Evolutionary conservation across 2,113 vertebrate species (phyloP), one percentile per base, ranked within the genome.

Genomic region (Scatophagus argus): DNA sequence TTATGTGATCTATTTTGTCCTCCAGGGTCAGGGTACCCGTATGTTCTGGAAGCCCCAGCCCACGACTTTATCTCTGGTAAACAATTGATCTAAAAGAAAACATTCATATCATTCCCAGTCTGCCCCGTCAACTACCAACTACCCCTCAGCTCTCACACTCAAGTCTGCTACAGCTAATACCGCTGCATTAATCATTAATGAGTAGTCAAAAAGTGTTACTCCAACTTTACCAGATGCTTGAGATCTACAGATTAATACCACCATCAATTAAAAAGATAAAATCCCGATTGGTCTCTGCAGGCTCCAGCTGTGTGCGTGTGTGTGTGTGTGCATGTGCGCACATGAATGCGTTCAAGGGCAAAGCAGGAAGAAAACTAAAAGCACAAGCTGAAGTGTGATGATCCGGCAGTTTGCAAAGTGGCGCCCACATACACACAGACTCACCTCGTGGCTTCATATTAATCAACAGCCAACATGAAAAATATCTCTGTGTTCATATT

Each of bases 21-120:
- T 89, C 82, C 91, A 94, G 94, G 94, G 88, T 93, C 89, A 92
- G 94, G 94, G 87, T 95, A 92, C 74, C 90, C 92, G 29, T 94
- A 93, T 88, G 91, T 91, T 86, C 89, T 94, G 90, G 85, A 93
- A 47, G 56, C 91, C 34, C 91, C 92, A 34, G 86, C 91, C 59
- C 88, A 70, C 70, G 91, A 93, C 88, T 94, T 93, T 94, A 56
- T 93, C 58, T 92, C 93, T 84, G 94, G 93, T 95, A 94, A 94
- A 90, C 60, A 78, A 69, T 8, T 12, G 19, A 85, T 55, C 61
- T n/a, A n/a, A 87, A 86, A 70, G 21, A 41, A 71, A 36, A 44
- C 13, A 3, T 44, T 31, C 43, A 29, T 44, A 44, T 70, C 23
- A 62, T 68, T 44, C 56, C 63, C 81, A 44, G 44, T 68, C 29